Evolutionary conservation across 1,140 invertebrate species (phyloP), one percentile per base, ranked within the genome.

Genomic region (Ctenoplectra terminalis): DNA sequence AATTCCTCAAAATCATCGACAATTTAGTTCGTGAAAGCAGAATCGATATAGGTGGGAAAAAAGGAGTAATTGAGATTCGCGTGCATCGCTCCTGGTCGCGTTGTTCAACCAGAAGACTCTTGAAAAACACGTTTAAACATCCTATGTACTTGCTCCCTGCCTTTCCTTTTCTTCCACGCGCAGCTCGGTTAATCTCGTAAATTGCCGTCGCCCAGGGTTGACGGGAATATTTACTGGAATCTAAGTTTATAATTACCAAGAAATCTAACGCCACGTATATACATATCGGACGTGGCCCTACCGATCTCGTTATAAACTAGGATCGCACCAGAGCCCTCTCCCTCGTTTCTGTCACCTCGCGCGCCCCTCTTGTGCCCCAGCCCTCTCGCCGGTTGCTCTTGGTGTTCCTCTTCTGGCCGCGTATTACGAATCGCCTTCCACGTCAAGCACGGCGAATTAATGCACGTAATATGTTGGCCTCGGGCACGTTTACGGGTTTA

Each of bases 211-310:
- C 66, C 74, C 75, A 72, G 66, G 84, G 67, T 88, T 79, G 86
- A 82, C 79, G 69, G 64, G 81, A 90, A 90, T 91, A 92, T 92
- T 92, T 90, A 90, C 87, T 89, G 81, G 83, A 90, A 91, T 90
- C 89, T 90, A 90, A 93, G 91, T 92, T 92, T 92, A 93, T 91
- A 92, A 92, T 92, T 93, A 92, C 89, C 86, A 66, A 88, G 90
- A 90, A 90, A 87, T 89, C 61, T 73, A 86, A 88, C 75, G 88
- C 82, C 79, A 71, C 71, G 71, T 79, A 83, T 77, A 83, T 66
- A 84, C 72, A 48, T 89, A 89, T 92, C 82, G 85, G 84, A 83
- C 75, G 80, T 69, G 82, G 67, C 26, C 85, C 76, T 89, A 90
- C 89, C 91, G 88, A 91, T 92, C 90, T 91, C 77, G 86, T 90